Evolutionary conservation across 2,113 vertebrate species (phyloP).

Genomic region (Leptobrachium ailaonicum): DNA sequence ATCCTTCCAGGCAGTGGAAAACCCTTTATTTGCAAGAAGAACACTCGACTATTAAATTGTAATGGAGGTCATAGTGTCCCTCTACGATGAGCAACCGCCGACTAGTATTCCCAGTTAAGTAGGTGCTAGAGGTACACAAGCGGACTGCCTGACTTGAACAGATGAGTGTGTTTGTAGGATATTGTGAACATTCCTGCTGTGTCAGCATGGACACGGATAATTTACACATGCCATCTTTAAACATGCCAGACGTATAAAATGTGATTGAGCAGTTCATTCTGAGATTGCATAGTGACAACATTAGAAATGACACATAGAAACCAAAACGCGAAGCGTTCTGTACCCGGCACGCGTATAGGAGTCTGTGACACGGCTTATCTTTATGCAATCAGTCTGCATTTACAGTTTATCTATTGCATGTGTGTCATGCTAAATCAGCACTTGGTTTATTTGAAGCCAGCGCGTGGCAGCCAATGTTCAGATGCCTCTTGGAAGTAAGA

Average conservation of each 20-base stretch:
- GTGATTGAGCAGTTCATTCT: neutral
- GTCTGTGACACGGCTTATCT: neutral
- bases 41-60: too few species aligned
- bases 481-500: neutral
- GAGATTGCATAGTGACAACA: neutral
- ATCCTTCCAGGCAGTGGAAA: too few species aligned
- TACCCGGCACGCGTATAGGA: neutral
- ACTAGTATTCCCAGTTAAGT: too few species aligned
- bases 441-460: constrained; percentile 14
- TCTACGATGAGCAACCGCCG: too few species aligned
- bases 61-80: too few species aligned
- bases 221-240: neutral
- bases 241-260: neutral
- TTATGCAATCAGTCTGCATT: neutral
- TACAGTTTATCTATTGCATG: constrained; percentile 1
- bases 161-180: too few species aligned
- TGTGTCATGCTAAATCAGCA: constrained; percentile 1
- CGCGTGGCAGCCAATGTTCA: neutral
- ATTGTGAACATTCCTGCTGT: too few species aligned
- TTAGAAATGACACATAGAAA: neutral
- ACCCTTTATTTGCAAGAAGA: too few species aligned
- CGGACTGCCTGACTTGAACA: too few species aligned
- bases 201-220: too few species aligned
- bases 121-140: too few species aligned
- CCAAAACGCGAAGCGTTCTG: neutral